phyloP scores from a whole-genome alignment of 1,140 invertebrate genomes.

The Formica exsecta region DNA sequence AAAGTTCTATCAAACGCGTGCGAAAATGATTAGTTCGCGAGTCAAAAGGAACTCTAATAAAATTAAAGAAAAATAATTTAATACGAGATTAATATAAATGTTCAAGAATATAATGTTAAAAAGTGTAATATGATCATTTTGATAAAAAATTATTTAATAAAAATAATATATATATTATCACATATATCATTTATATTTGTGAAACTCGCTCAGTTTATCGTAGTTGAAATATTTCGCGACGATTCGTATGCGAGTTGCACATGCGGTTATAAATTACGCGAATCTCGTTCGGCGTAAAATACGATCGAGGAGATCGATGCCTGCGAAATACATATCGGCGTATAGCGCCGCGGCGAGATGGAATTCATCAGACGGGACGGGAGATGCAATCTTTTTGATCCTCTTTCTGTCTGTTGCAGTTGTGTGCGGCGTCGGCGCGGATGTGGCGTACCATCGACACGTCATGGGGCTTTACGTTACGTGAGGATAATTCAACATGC shows the following conservation, averaged over 20 bases:
- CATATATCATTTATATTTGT: not conserved
- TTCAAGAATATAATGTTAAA: not conserved
- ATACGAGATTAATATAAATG: too few relatives aligned
- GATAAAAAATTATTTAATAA: not conserved
- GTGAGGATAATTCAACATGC: conserved; percentile 84
- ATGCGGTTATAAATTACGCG: conserved; percentile 6
- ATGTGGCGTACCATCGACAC: conserved; percentile 84
- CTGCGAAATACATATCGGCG: conserved; percentile 23
- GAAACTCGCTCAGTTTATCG: not conserved
- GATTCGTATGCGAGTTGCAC: not conserved
- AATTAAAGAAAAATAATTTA: too few relatives aligned
- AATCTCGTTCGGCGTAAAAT: conserved; percentile 3
- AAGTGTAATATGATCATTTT: too few relatives aligned
- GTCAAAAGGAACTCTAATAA: too few relatives aligned
- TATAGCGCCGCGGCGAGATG: not conserved
- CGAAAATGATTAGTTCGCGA: too few relatives aligned
- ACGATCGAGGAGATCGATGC: not conserved
- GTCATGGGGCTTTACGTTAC: conserved; percentile 85
- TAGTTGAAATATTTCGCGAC: not conserved
- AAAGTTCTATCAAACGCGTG: too few relatives aligned
- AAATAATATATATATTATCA: not conserved
- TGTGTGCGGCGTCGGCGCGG: conserved; percentile 85
- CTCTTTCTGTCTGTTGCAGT: conserved; percentile 82
- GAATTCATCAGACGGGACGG: not conserved
- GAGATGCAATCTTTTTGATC: conserved; percentile 44